Percentiles rank a stretch among this genome's conserved stretches.
Evolutionary conservation across 2,113 vertebrate genomes (phyloP).

Genomic region (Pionites leucogaster): DNA sequence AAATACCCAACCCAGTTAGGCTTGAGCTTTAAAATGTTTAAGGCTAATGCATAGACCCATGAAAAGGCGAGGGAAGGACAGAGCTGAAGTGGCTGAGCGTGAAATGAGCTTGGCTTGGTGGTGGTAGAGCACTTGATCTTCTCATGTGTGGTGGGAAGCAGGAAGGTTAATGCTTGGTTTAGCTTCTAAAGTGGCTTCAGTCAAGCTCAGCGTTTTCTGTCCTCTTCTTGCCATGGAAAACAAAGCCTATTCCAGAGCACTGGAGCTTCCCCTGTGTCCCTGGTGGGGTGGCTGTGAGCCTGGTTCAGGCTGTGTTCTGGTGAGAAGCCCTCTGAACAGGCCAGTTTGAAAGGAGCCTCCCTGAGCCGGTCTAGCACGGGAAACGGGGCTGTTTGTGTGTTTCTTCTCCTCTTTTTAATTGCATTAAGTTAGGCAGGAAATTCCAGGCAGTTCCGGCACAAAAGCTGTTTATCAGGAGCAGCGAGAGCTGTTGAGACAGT

Average conservation of each 20-base stretch:
- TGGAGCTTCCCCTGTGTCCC: neutral
- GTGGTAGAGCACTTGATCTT: neutral
- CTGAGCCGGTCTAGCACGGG: rapidly evolving
- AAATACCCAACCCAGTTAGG: neutral
- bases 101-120: neutral
- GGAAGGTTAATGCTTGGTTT: neutral
- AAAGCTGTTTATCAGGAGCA: neutral
- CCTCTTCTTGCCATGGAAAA: neutral
- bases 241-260: rapidly evolving
- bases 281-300: neutral
- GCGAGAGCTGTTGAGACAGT: rapidly evolving
- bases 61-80: neutral
- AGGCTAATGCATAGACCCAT: rapidly evolving
- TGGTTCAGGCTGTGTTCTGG: neutral
- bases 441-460: neutral
- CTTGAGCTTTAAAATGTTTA: neutral
- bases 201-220: neutral
- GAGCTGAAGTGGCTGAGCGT: neutral
- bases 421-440: neutral
- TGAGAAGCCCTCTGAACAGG: neutral
- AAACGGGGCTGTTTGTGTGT: neutral
- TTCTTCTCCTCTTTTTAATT: neutral
- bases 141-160: rapidly evolving
- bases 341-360: neutral
- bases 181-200: neutral